phyloP scores from a whole-genome alignment of 1,140 invertebrate species.

The Meloidogyne hapla region DNA sequence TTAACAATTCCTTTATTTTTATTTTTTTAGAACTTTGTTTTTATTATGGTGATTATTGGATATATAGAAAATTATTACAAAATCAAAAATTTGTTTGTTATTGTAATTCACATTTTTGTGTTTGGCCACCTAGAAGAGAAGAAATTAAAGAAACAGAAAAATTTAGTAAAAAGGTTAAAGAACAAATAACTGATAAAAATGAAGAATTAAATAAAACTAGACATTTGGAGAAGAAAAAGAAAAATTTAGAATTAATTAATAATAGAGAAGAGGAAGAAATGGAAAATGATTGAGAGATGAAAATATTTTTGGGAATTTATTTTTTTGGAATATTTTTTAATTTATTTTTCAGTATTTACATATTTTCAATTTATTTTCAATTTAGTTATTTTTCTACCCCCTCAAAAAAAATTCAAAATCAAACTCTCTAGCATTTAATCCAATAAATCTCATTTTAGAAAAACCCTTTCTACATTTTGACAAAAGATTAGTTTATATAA shows the following conservation, averaged over 20 bases:
- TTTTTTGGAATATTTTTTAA: too few species aligned
- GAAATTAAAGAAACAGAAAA: not conserved
- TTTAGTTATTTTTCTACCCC: too few species aligned
- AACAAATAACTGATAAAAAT: not conserved
- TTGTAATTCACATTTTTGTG: constrained; percentile 16
- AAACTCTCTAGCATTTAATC: too few species aligned
- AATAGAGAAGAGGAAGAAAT: not conserved
- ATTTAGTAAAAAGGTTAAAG: not conserved
- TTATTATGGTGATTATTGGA: constrained; percentile 24
- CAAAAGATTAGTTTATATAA: too few species aligned
- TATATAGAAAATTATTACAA: constrained; percentile 6
- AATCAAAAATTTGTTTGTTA: constrained; percentile 17
- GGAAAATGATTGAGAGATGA: not conserved
- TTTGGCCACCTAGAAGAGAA: constrained; percentile 14
- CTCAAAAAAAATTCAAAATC: too few species aligned
- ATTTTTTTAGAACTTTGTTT: constrained; percentile 6
- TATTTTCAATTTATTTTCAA: too few species aligned
- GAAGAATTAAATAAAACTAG: not conserved
- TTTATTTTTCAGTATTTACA: too few species aligned
- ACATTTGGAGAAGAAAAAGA: not conserved
- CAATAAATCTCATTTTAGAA: too few species aligned
- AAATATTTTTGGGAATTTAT: too few species aligned
- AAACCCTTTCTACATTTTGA: too few species aligned
- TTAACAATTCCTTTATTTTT: not conserved
- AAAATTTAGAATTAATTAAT: too few species aligned